Evolutionary conservation across 2,888 invertebrate species (phyloP).

Genomic region (Nemapogon koenigi): DNA sequence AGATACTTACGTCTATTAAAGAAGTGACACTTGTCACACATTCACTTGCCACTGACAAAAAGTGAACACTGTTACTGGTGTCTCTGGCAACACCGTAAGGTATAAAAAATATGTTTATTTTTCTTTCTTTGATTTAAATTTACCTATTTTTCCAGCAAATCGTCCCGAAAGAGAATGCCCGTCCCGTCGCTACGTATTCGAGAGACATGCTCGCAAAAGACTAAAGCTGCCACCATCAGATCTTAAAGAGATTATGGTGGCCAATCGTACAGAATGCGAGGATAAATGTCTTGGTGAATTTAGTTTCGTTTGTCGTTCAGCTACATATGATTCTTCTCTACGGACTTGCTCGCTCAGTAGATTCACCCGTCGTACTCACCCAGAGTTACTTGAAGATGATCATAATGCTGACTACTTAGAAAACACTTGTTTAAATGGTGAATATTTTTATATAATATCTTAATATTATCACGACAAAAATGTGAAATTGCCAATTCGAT

Average conservation of each 20-base stretch:
- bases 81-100: too few species aligned
- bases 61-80: too few species aligned
- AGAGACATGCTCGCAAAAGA: constrained; percentile 85
- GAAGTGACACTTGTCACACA: too few species aligned
- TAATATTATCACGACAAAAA: too few species aligned
- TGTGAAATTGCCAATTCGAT: too few species aligned
- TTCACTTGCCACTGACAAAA: too few species aligned
- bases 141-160: constrained; percentile 63
- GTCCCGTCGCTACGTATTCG: constrained; percentile 86
- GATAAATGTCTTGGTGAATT: constrained; percentile 90
- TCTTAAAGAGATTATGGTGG: constrained; percentile 83
- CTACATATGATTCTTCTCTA: constrained; percentile 79
- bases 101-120: too few species aligned
- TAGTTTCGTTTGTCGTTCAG: constrained; percentile 87
- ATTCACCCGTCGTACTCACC: constrained; percentile 86
- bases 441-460: too few species aligned
- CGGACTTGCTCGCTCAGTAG: constrained; percentile 81
- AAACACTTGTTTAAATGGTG: constrained; percentile 89
- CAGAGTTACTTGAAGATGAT: constrained; percentile 83
- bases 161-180: constrained; percentile 89
- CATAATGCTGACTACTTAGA: constrained; percentile 89
- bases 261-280: constrained; percentile 88
- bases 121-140: too few species aligned
- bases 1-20: too few species aligned
- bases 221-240: constrained; percentile 81